These are phyloP conservation scores for Linyphia triangularis DNA, from an alignment of 2,888 invertebrate genomes.

Conservation along the genomic window DNA sequence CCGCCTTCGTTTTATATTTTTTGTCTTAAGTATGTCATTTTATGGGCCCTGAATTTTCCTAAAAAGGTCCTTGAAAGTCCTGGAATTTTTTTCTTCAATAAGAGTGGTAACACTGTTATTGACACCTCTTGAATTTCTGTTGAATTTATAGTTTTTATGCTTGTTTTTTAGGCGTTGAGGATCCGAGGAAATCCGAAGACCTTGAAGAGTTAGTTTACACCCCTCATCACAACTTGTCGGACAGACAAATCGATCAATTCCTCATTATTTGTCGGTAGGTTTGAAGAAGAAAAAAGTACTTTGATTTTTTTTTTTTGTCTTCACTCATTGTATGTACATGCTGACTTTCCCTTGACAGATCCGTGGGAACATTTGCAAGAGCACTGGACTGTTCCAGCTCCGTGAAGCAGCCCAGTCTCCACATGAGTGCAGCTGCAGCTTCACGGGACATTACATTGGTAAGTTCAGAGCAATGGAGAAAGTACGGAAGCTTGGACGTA, in stretches of 20 bases:
- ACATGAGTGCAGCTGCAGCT: slow-evolving; percentile 99
- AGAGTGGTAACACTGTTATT: background rate
- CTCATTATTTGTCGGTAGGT: slow-evolving; percentile 86
- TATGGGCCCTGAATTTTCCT: background rate
- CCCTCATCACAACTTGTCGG: slow-evolving; percentile 92
- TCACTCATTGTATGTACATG: background rate
- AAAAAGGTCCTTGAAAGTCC: too few species aligned
- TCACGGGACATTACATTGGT: slow-evolving; percentile 98
- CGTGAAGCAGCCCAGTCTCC: slow-evolving; percentile 97
- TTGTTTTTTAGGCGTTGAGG: slow-evolving; percentile 82
- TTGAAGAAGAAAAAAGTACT: too few species aligned
- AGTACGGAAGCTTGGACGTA: too few species aligned
- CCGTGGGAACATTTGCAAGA: slow-evolving; percentile 98
- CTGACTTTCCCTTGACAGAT: slow-evolving; percentile 81
- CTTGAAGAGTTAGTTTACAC: slow-evolving; percentile 97
- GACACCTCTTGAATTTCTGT: background rate
- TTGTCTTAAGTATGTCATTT: background rate
- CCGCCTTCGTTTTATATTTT: too few species aligned
- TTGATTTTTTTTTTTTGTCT: background rate
- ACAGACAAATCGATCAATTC: slow-evolving; percentile 99
- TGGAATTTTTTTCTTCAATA: too few species aligned
- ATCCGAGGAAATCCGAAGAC: slow-evolving; percentile 86
- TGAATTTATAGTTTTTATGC: background rate
- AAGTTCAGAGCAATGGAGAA: too few species aligned
- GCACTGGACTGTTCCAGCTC: slow-evolving; percentile 99